Percentiles rank a stretch among this genome's conserved stretches.
phyloP scores from a whole-genome alignment of 1,140 invertebrate genomes.

The Chrysopa pallens region DNA sequence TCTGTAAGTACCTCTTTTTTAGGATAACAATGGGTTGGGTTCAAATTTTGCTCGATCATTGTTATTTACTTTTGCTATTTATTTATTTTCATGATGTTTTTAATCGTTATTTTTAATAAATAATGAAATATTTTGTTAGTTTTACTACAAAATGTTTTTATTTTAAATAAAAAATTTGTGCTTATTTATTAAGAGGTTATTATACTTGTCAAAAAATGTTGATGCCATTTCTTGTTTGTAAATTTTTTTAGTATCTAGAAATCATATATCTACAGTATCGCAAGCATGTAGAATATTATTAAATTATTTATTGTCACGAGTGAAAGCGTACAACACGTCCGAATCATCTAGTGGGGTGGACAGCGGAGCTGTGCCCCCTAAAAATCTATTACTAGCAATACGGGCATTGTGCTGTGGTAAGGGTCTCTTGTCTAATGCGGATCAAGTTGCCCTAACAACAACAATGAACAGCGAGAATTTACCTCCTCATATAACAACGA shows the following conservation, averaged over 20 bases:
- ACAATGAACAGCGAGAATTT: conserved; percentile 48
- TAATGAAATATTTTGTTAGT: no score
- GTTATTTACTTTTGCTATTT: no score
- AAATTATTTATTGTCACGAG: conserved; percentile 30
- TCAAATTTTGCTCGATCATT: no score
- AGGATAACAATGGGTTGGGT: no score
- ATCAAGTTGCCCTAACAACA: conserved; percentile 40
- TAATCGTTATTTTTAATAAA: no score
- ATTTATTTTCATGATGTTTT: no score
- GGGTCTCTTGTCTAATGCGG: conserved; percentile 30
- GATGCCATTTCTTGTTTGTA: conserved; percentile 15
- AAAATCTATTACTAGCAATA: conserved; percentile 31
- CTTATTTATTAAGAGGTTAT: no score
- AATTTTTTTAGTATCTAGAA: conserved; percentile 1
- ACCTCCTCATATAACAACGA: conserved; percentile 33
- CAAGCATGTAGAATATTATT: conserved; percentile 38
- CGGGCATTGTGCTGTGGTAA: conserved; percentile 37
- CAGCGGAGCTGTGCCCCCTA: not conserved
- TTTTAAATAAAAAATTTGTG: no score
- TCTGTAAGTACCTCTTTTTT: conserved; percentile 34
- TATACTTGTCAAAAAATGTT: conserved; percentile 6
- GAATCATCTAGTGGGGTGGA: not conserved
- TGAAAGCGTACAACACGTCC: not conserved
- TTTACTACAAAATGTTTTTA: no score
- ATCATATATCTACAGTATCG: conserved; percentile 17